Base-by-base conservation (phyloP, 92 coral and sea anemone genomes). In the Montipora capitata region DNA sequence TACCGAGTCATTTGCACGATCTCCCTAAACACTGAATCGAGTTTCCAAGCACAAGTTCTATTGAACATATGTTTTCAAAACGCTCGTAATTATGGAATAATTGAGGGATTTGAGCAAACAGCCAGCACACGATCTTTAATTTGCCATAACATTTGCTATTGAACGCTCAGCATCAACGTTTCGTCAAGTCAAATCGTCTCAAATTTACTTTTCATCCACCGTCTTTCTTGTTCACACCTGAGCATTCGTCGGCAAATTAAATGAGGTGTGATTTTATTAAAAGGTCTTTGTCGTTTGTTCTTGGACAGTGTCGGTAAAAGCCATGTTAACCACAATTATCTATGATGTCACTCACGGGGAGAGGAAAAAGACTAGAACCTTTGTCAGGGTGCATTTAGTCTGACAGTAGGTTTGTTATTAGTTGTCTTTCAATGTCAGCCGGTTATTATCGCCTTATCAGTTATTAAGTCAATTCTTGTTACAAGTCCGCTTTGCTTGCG, bases 321-420 rank as follows among this genome's bases (percentile, higher is more conserved):
- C 27, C 10, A 15, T 20, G 49, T 40, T 40, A 61, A 83, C 79
- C 87, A 70, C 87, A 83, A 83, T 45, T 41, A 41, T 70, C 58
- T 61, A 40, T 12, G 12, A 58, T 63, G 87, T 83, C 87, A 83
- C 79, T 83, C 87, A 83, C 40, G 61, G 2, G 72, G n/a, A 44
- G 61, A 56, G 27, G 40, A 72, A 12, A 78, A 76, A 70, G 54
- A 54, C 6, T 4, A 1, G 7, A 12, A 39, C 12, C 59, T 43
- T 17, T 72, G 49, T 18, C 79, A 57, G 40, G 18, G 35, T 54
- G 66, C 39, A 27, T 40, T n/a, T 72, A 43, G 40, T 59, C 20
- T 16, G 56, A 8, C n/a, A 1, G 15, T 5, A n/a, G 77, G 63
- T 54, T 61, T 81, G 68, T 69, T 68, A 39, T 81, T 52, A 52